phyloP scores from a whole-genome alignment of 1,140 invertebrate species.

The Neelides sp. region DNA sequence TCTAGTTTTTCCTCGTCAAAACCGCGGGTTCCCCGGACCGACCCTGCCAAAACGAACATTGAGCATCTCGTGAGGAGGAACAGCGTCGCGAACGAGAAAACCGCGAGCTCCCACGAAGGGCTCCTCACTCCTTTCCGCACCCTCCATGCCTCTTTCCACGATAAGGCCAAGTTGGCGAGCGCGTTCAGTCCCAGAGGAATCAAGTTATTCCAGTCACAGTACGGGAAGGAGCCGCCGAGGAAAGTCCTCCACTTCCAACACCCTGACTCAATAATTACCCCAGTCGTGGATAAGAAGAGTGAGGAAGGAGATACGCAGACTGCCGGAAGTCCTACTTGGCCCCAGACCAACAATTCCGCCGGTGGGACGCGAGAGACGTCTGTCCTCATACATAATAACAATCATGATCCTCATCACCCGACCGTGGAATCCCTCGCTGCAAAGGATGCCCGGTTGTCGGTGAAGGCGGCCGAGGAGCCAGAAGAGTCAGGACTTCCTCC shows the following conservation, averaged over 20 bases:
- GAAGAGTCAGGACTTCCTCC: too few species aligned
- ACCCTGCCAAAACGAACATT: constrained; percentile 28
- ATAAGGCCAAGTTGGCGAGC: constrained; percentile 11
- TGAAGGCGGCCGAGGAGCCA: too few species aligned
- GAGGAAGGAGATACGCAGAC: too few species aligned
- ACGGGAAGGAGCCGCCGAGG: not conserved
- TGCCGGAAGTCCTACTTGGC: constrained; percentile 19
- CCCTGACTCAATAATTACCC: too few species aligned
- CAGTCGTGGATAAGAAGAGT: too few species aligned
- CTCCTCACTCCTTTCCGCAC: constrained; percentile 13
- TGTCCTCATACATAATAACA: too few species aligned
- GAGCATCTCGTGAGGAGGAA: constrained; percentile 25
- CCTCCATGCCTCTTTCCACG: constrained; percentile 20
- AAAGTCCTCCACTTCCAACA: too few species aligned
- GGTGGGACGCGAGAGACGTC: too few species aligned
- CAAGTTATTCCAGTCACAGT: not conserved
- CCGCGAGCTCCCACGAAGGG: not conserved
- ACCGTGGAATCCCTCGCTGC: too few species aligned
- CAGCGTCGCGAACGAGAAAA: not conserved
- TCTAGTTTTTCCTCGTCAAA: constrained; percentile 29
- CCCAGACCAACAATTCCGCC: constrained; percentile 4
- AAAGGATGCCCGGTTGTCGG: too few species aligned
- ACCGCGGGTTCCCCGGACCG: constrained; percentile 15
- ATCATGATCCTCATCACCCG: too few species aligned
- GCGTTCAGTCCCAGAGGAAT: constrained; percentile 11